These are phyloP conservation scores for Conops quadrifasciatus DNA, from an alignment of 2,888 invertebrate species.

Conservation along the genomic window DNA sequence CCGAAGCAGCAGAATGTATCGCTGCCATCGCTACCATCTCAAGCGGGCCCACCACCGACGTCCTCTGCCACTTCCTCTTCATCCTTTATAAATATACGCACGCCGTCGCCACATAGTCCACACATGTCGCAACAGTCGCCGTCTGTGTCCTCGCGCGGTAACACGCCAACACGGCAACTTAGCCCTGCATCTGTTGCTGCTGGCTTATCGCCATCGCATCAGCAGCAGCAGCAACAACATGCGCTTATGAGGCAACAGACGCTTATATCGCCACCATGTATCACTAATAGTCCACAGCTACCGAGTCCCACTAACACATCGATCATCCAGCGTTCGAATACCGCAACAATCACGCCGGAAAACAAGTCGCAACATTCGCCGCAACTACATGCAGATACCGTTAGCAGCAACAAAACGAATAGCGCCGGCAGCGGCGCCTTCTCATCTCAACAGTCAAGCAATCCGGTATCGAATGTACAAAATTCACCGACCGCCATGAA, in stretches of 20 bases:
- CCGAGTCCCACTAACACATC: constrained; percentile 62
- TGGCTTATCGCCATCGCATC: constrained; percentile 42
- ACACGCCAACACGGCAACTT: constrained; percentile 49
- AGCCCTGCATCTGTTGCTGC: constrained; percentile 47
- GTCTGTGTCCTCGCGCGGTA: constrained; percentile 40
- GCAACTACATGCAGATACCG: constrained; percentile 52
- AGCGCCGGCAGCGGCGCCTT: constrained; percentile 39
- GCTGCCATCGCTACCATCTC: constrained; percentile 46
- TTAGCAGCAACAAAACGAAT: constrained; percentile 51
- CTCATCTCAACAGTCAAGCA: constrained; percentile 41
- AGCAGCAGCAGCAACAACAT: constrained; percentile 44
- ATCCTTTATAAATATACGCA: constrained; percentile 53
- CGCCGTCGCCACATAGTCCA: constrained; percentile 63
- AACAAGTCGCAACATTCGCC: constrained; percentile 36
- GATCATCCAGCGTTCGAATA: constrained; percentile 41
- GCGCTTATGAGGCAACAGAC: constrained; percentile 42
- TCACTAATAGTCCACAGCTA: constrained; percentile 54
- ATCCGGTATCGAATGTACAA: constrained; percentile 40
- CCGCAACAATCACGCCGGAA: constrained; percentile 50
- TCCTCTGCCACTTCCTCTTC: constrained; percentile 41
- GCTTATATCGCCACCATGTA: constrained; percentile 44
- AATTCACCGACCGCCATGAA: constrained; percentile 47
- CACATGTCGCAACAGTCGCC: constrained; percentile 48
- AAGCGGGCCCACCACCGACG: constrained; percentile 48
- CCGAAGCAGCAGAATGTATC: constrained; percentile 44